phyloP scores from a whole-genome alignment of 2,888 invertebrate species.

The Latrodectus elegans region DNA sequence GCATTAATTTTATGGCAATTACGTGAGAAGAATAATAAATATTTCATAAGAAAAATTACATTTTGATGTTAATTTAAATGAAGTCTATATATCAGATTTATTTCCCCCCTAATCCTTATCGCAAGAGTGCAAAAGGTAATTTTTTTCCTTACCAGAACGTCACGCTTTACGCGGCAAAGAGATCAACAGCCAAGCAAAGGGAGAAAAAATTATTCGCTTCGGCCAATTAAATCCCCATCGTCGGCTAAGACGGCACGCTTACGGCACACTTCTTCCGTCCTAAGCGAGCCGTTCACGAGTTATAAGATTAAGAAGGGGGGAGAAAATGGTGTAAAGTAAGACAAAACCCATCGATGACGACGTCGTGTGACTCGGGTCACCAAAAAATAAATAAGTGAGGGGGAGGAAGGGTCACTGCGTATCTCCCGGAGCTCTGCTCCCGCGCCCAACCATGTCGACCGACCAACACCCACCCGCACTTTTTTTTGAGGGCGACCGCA shows the following conservation, averaged over 20 bases:
- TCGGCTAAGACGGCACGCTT: slow-evolving; percentile 25
- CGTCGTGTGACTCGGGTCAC: neutral
- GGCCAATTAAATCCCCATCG: neutral
- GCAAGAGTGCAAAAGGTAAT: too few species aligned
- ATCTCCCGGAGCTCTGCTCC: slow-evolving; percentile 61
- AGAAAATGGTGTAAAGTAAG: neutral
- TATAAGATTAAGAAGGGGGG: neutral
- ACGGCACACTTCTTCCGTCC: slow-evolving; percentile 17
- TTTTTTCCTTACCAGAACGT: too few species aligned
- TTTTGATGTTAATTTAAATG: too few species aligned
- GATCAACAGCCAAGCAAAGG: neutral
- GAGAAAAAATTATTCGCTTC: neutral
- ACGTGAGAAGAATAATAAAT: too few species aligned
- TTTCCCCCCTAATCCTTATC: too few species aligned
- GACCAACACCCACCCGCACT: neutral
- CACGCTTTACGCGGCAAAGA: neutral
- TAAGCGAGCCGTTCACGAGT: neutral
- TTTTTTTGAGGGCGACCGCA: slow-evolving; percentile 19
- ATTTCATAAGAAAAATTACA: too few species aligned
- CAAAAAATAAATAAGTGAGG: slow-evolving; percentile 3
- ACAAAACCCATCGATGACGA: neutral
- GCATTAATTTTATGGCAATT: too few species aligned
- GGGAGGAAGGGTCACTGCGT: slow-evolving; percentile 1
- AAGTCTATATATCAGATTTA: too few species aligned
- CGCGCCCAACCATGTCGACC: slow-evolving; percentile 52